Conservation (phyloP, 1,140 invertebrate species). For the Procambarus clarkii region DNA sequence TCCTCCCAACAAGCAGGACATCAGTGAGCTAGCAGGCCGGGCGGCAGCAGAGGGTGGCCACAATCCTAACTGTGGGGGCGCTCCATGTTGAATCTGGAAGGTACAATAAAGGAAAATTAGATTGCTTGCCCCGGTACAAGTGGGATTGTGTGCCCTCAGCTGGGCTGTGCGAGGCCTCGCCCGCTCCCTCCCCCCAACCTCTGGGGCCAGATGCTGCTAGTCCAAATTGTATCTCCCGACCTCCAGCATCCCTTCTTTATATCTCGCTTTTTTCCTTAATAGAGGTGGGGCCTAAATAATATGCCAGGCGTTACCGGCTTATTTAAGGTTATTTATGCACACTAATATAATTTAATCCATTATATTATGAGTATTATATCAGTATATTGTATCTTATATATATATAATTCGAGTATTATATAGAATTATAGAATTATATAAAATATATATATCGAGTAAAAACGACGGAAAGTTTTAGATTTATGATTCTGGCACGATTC, state of each 20-base stretch:
- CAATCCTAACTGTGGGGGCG: background rate
- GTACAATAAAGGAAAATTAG: slow-evolving; percentile 35
- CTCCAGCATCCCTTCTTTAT: background rate
- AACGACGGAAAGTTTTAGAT: no score
- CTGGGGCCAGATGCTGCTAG: background rate
- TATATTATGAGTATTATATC: no score
- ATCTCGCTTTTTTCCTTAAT: background rate
- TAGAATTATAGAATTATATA: background rate
- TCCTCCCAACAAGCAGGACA: background rate
- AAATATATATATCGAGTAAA: background rate
- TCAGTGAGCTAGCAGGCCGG: background rate
- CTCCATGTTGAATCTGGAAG: slow-evolving; percentile 15
- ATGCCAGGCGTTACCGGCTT: no score
- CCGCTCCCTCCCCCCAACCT: background rate
- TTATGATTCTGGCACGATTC: no score
- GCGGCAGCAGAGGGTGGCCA: background rate
- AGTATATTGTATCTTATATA: background rate
- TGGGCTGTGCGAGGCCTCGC: background rate
- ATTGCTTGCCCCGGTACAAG: slow-evolving; percentile 16
- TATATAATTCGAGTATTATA: slow-evolving; percentile 16
- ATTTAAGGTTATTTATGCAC: no score
- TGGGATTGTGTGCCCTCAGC: background rate
- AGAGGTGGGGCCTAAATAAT: no score
- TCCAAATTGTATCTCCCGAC: background rate
- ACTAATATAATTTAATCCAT: no score